These are phyloP conservation scores for Petrocephalus schoutedeni DNA, from an alignment of 2,797 vertebrate species.

Conservation along the genomic window DNA sequence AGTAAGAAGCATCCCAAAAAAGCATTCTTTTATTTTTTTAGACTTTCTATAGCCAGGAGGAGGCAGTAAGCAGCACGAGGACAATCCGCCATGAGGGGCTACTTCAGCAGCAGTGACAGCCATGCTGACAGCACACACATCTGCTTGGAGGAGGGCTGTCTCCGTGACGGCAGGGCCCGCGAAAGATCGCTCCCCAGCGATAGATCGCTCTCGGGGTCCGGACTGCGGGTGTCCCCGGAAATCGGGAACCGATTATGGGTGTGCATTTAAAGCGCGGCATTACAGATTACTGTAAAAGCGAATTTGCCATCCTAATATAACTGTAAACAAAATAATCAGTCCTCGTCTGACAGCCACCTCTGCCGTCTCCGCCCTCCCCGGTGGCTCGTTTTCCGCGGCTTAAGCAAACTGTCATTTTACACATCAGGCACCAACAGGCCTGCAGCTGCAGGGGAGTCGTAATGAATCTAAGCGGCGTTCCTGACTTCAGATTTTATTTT, in stretches of 20 bases:
- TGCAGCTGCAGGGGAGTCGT: neutral
- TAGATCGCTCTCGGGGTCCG: neutral
- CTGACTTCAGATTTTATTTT: neutral
- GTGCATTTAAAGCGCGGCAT: neutral
- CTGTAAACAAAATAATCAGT: neutral
- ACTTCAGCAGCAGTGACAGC: constrained; percentile 26
- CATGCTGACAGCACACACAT: neutral
- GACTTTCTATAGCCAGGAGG: neutral
- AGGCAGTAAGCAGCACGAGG: neutral
- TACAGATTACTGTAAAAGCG: neutral
- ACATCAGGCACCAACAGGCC: neutral
- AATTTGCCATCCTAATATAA: neutral
- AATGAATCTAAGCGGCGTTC: neutral
- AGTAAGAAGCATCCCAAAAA: neutral
- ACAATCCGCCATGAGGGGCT: neutral
- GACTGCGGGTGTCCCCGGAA: neutral
- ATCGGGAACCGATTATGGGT: neutral
- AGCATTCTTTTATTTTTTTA: neutral
- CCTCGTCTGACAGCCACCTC: neutral
- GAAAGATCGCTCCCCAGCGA: neutral
- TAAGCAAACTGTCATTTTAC: neutral
- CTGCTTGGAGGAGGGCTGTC: neutral
- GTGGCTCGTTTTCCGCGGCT: neutral
- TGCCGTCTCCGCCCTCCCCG: neutral
- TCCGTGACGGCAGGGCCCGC: too few species aligned